phyloP scores from a whole-genome alignment of 2,113 vertebrate genomes.

The Melozone crissalis region DNA sequence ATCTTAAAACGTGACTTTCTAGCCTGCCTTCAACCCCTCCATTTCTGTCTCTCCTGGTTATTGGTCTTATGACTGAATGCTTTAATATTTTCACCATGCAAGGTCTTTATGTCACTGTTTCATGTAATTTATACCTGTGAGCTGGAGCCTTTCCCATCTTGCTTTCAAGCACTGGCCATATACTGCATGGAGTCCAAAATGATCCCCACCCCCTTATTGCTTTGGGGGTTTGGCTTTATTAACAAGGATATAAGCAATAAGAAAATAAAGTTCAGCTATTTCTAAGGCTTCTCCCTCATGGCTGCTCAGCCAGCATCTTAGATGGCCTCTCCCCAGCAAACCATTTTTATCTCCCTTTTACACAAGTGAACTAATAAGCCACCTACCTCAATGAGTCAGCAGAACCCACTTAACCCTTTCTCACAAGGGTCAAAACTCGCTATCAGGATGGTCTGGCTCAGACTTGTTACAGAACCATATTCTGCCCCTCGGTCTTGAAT shows the following conservation, averaged over 20 bases:
- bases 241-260: slow-evolving; percentile 69
- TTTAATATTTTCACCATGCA: slow-evolving; percentile 74
- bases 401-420: slow-evolving; percentile 71
- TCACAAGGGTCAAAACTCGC: slow-evolving; percentile 54
- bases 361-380: slow-evolving; percentile 65
- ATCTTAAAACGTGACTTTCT: slow-evolving; percentile 66
- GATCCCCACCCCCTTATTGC: slow-evolving; percentile 63
- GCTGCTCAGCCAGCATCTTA: slow-evolving; percentile 55
- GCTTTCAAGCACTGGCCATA: slow-evolving; percentile 35
- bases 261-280: slow-evolving; percentile 65
- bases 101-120: slow-evolving; percentile 71
- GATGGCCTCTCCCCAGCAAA: slow-evolving; percentile 55
- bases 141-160: slow-evolving; percentile 59
- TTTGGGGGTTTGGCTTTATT: slow-evolving; percentile 70
- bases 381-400: slow-evolving; percentile 68
- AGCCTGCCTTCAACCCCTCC: slow-evolving; percentile 57
- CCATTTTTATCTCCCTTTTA: slow-evolving; percentile 64
- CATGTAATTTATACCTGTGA: slow-evolving; percentile 69
- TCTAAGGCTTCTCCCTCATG: slow-evolving; percentile 61
- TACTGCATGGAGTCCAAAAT: slow-evolving; percentile 36
- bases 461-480: slow-evolving; percentile 40
- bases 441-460: slow-evolving; percentile 39
- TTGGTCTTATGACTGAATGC: slow-evolving; percentile 73
- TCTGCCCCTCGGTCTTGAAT: slow-evolving; percentile 52
- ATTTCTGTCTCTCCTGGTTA: slow-evolving; percentile 69